Evolutionary conservation across 2,888 invertebrate species (phyloP).

Genomic region (Drosophila peninsularis): DNA sequence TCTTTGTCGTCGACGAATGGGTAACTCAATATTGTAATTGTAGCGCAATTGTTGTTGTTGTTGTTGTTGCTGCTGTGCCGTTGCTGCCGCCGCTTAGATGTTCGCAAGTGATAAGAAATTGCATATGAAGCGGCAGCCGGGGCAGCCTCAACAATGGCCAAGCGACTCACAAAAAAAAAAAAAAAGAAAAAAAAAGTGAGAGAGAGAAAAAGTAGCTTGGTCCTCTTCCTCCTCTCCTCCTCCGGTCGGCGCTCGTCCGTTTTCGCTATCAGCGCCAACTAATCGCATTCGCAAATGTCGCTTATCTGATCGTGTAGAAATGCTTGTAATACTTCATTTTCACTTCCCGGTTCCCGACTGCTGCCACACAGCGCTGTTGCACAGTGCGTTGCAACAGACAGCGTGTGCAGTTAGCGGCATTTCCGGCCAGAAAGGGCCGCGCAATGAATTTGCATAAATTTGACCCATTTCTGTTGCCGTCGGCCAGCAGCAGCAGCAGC

Average conservation of each 20-base stretch:
- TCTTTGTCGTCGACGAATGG: constrained; percentile 69
- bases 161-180: constrained; percentile 36
- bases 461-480: constrained; percentile 70
- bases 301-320: constrained; percentile 84
- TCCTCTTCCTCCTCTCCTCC: neutral
- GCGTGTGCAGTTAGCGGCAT: constrained; percentile 80
- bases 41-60: constrained; percentile 77
- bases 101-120: constrained; percentile 83
- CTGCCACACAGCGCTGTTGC: constrained; percentile 19
- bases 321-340: constrained; percentile 83
- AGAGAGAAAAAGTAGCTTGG: constrained; percentile 25
- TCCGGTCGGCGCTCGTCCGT: constrained; percentile 11
- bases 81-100: constrained; percentile 75
- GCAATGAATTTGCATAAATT: constrained; percentile 79
- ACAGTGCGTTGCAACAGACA: constrained; percentile 73
- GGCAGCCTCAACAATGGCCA: constrained; percentile 70
- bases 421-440: constrained; percentile 63
- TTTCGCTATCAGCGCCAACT: constrained; percentile 81
- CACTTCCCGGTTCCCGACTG: constrained; percentile 78
- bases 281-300: constrained; percentile 82
- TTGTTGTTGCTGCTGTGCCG: constrained; percentile 26
- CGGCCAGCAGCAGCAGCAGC: constrained; percentile 18
- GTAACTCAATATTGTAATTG: constrained; percentile 83
- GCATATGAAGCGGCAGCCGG: constrained; percentile 68
- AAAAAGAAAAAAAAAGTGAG: constrained; percentile 8